A percentile compares a stretch with the other conserved stretches of the same genome.
Evolutionary conservation across 2,113 vertebrate species (phyloP).

Genomic region (Arenaria interpres): DNA sequence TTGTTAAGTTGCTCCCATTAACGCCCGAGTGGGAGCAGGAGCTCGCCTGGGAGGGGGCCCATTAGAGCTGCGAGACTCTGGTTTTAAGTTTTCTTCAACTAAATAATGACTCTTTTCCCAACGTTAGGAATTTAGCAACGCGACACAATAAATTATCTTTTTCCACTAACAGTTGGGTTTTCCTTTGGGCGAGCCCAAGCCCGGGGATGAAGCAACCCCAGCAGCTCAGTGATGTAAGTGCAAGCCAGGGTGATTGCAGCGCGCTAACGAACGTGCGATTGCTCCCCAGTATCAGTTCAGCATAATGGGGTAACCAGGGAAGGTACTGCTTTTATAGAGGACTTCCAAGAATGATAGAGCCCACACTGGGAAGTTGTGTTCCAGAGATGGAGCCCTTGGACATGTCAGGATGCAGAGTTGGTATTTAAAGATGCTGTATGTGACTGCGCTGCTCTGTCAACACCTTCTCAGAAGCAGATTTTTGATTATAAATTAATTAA

Average conservation of each 20-base stretch:
- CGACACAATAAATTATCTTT: background rate
- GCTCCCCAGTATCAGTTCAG: background rate
- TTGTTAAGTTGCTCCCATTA: background rate
- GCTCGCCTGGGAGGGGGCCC: background rate
- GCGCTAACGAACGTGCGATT: rapidly evolving
- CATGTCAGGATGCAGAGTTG: rapidly evolving
- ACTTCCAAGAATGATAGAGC: background rate
- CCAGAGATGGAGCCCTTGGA: rapidly evolving
- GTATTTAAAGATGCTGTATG: background rate
- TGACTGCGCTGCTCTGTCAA: background rate
- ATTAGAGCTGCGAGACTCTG: background rate
- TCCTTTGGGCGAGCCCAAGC: background rate
- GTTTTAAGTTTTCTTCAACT: background rate
- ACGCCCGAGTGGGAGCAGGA: rapidly evolving
- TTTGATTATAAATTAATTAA: background rate
- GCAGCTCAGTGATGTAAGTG: background rate
- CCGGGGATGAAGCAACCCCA: background rate
- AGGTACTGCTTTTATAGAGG: background rate
- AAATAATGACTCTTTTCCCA: background rate
- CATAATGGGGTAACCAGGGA: rapidly evolving
- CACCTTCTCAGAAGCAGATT: background rate
- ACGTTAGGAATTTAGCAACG: background rate
- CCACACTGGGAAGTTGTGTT: rapidly evolving
- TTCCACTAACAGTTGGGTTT: background rate
- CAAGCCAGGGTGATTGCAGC: background rate